These are phyloP conservation scores for Patiria miniata DNA, from an alignment of 35 echinoderm and acorn worm species.

Conservation along the genomic window DNA sequence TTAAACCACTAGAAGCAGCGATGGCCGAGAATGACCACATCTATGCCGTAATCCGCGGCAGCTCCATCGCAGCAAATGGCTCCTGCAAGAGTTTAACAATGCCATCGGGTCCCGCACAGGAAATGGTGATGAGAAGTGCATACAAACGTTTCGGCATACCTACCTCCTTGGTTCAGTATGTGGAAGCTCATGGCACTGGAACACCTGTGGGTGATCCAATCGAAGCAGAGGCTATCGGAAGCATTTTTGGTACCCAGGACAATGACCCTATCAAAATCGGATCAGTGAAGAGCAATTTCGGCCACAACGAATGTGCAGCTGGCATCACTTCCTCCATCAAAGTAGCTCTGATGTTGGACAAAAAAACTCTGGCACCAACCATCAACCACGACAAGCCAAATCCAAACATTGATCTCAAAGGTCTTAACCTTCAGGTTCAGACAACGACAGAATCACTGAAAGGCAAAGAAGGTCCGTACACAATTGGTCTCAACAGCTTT, in stretches of 20 bases:
- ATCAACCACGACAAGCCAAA: conserved; percentile 76
- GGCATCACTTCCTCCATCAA: conserved; percentile 84
- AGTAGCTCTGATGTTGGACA: conserved; percentile 86
- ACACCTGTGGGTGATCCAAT: conserved; percentile 96
- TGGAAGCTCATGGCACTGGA: conserved; percentile 95
- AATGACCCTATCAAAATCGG: conserved; percentile 77
- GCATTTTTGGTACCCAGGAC: conserved; percentile 41
- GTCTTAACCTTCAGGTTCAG: conserved; percentile 62
- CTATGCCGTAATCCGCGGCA: conserved; percentile 78
- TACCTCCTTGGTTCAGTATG: conserved; percentile 70
- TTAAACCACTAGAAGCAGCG: conserved; percentile 84
- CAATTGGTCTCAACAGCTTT: conserved; percentile 89
- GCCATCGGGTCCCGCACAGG: conserved; percentile 73
- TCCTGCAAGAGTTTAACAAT: conserved; percentile 86
- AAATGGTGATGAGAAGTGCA: conserved; percentile 67
- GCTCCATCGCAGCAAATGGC: conserved; percentile 78
- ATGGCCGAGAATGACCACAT: conserved; percentile 87
- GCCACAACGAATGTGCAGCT: conserved; percentile 87
- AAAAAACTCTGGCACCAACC: conserved; percentile 72
- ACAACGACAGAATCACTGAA: conserved; percentile 67
- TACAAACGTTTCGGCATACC: conserved; percentile 83
- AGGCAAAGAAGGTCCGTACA: background rate
- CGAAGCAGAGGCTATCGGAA: conserved; percentile 87
- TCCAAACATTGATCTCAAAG: conserved; percentile 71
- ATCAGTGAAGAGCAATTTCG: conserved; percentile 95